Evolutionary conservation across 2,113 vertebrate species (phyloP).

Genomic region (Nipponia nippon): DNA sequence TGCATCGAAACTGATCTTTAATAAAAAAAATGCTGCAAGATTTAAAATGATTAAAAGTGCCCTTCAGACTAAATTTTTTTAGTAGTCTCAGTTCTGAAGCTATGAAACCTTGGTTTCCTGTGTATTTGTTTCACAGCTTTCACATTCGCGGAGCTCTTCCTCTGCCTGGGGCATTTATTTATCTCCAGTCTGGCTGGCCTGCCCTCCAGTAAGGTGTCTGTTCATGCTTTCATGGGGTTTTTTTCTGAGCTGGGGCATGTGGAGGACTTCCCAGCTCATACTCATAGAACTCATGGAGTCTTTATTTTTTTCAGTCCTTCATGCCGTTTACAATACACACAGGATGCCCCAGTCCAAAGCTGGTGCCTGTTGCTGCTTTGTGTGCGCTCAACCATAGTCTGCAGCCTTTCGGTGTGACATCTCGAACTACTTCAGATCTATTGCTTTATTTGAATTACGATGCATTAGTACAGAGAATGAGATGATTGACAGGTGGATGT

Average conservation of each 20-base stretch:
- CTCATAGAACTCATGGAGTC: fast-evolving
- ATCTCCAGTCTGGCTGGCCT: not conserved
- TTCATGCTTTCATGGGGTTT: not conserved
- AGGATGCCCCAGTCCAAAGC: not conserved
- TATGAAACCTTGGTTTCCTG: not conserved
- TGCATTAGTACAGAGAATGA: not conserved
- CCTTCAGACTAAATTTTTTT: not conserved
- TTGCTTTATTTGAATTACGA: not conserved
- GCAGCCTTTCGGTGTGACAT: not conserved
- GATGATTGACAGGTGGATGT: not conserved
- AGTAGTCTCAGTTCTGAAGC: not conserved
- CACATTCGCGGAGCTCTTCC: not conserved
- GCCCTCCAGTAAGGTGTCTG: not conserved
- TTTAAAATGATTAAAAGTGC: not conserved
- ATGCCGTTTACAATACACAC: fast-evolving
- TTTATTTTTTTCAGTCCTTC: not conserved
- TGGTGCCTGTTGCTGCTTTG: not conserved
- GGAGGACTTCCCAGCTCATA: not conserved
- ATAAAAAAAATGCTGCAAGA: not conserved
- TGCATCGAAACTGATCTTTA: not conserved
- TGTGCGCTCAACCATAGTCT: not conserved
- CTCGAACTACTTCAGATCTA: not conserved
- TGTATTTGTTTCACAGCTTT: not conserved
- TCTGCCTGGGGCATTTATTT: not conserved
- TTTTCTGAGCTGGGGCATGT: not conserved